These are phyloP conservation scores for Keiferia lycopersicella DNA, from an alignment of 2,888 invertebrate species.

Conservation along the genomic window DNA sequence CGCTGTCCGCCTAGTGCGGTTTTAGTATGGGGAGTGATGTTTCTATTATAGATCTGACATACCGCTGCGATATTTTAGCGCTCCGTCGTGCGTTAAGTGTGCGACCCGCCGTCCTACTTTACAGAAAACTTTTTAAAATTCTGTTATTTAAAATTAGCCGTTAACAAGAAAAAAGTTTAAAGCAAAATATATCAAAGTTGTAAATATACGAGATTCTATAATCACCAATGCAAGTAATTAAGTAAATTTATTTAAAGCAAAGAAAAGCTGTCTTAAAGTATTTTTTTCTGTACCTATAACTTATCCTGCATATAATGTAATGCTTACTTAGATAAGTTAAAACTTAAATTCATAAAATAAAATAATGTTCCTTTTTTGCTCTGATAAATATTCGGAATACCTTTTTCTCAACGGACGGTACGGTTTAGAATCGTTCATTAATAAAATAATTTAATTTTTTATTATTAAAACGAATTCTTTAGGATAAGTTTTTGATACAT, in stretches of 20 bases:
- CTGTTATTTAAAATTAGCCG: too few relatives aligned
- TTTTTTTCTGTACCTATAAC: too few relatives aligned
- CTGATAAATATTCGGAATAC: constrained; percentile 9
- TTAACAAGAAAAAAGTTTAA: too few relatives aligned
- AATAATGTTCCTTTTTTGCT: not conserved
- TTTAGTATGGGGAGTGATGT: too few relatives aligned
- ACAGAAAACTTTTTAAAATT: too few relatives aligned
- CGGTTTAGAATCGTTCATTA: constrained; percentile 23
- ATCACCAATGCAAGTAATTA: too few relatives aligned
- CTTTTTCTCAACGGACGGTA: constrained; percentile 26
- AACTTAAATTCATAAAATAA: not conserved
- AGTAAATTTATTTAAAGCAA: not conserved
- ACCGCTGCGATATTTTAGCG: too few relatives aligned
- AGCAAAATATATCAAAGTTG: not conserved
- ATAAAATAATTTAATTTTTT: constrained; percentile 1
- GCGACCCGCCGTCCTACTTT: too few relatives aligned
- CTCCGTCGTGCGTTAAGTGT: too few relatives aligned
- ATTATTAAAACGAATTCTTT: not conserved
- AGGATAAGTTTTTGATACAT: constrained; percentile 24
- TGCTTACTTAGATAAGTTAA: not conserved
- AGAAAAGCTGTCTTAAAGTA: not conserved
- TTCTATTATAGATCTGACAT: too few relatives aligned
- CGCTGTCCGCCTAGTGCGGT: too few relatives aligned
- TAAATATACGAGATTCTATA: not conserved
- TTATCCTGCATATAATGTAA: too few relatives aligned